phyloP scores from a whole-genome alignment of 1,140 invertebrate species.

The Catajapyx aquilonaris region DNA sequence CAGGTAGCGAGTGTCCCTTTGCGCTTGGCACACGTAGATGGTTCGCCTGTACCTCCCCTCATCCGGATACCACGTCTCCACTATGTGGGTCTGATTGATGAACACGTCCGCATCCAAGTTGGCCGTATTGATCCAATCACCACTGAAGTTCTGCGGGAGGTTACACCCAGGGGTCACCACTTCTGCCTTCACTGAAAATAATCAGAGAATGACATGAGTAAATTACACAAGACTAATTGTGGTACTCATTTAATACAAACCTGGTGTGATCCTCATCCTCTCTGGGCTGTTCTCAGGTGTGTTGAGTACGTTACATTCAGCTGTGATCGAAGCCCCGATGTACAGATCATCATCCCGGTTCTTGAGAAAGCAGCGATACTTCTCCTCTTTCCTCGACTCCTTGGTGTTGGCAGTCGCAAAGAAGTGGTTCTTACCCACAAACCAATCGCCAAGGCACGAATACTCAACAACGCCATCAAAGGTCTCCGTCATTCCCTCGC shows the following conservation, averaged over 20 bases:
- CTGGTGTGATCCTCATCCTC: slow-evolving; percentile 64
- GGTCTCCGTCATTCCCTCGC: slow-evolving; percentile 60
- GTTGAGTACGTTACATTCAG: slow-evolving; percentile 76
- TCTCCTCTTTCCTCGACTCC: slow-evolving; percentile 81
- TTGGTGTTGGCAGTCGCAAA: slow-evolving; percentile 88
- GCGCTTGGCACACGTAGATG: slow-evolving; percentile 85
- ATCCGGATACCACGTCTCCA: slow-evolving; percentile 85
- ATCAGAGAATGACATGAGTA: too few species aligned
- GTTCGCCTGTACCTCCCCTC: slow-evolving; percentile 65
- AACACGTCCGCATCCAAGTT: slow-evolving; percentile 83
- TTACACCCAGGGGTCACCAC: slow-evolving; percentile 75
- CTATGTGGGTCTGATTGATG: slow-evolving; percentile 90
- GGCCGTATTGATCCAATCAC: slow-evolving; percentile 90
- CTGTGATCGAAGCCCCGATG: slow-evolving; percentile 73
- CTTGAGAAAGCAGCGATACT: slow-evolving; percentile 78
- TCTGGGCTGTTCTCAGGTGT: slow-evolving; percentile 84
- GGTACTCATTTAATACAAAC: too few species aligned
- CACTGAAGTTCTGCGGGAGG: slow-evolving; percentile 79
- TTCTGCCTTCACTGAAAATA: slow-evolving; percentile 53
- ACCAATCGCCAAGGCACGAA: slow-evolving; percentile 86
- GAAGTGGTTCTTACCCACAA: slow-evolving; percentile 83
- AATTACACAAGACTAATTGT: too few species aligned
- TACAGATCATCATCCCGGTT: slow-evolving; percentile 85
- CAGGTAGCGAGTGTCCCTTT: slow-evolving; percentile 68
- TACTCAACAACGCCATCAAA: slow-evolving; percentile 82